Conservation (phyloP, 2,113 vertebrate species). For the Proterorhinus semilunaris region DNA sequence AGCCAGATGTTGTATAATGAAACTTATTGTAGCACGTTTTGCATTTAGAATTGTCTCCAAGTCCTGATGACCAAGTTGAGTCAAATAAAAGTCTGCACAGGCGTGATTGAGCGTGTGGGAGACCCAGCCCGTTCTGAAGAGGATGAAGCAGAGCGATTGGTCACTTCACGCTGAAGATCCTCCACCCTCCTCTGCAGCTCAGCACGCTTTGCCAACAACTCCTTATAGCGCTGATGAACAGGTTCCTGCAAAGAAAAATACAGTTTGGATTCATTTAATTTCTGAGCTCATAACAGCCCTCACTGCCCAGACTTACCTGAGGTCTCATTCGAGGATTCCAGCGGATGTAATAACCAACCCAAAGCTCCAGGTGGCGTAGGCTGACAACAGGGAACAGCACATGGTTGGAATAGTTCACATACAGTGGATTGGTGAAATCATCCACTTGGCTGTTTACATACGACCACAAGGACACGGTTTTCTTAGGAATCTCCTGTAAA, state of each 20-base stretch:
- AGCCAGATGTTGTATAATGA: neutral
- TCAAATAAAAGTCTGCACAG: conserved; percentile 92
- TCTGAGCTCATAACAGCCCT: neutral
- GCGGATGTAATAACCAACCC: conserved; percentile 96
- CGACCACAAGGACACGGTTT: conserved; percentile 91
- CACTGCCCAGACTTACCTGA: conserved; percentile 75
- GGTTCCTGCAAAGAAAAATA: conserved; percentile 79
- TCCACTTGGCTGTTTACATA: conserved; percentile 94
- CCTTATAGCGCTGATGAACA: conserved; percentile 91
- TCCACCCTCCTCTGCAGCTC: conserved; percentile 96
- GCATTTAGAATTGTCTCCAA: conserved; percentile 8
- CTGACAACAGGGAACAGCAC: conserved; percentile 95
- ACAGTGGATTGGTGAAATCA: conserved; percentile 95
- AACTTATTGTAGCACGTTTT: conserved; percentile 13
- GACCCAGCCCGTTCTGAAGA: conserved; percentile 85
- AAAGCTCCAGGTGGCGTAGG: conserved; percentile 96
- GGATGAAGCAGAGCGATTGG: conserved; percentile 84
- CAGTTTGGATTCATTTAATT: neutral
- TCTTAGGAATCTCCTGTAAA: conserved; percentile 86
- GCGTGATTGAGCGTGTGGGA: conserved; percentile 84
- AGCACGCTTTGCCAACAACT: conserved; percentile 89
- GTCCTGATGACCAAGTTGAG: neutral
- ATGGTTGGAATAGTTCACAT: conserved; percentile 91
- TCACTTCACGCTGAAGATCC: conserved; percentile 91
- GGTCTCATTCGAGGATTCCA: conserved; percentile 97